phyloP scores from a whole-genome alignment of 2,888 invertebrate genomes.

The Macropis europaea region DNA sequence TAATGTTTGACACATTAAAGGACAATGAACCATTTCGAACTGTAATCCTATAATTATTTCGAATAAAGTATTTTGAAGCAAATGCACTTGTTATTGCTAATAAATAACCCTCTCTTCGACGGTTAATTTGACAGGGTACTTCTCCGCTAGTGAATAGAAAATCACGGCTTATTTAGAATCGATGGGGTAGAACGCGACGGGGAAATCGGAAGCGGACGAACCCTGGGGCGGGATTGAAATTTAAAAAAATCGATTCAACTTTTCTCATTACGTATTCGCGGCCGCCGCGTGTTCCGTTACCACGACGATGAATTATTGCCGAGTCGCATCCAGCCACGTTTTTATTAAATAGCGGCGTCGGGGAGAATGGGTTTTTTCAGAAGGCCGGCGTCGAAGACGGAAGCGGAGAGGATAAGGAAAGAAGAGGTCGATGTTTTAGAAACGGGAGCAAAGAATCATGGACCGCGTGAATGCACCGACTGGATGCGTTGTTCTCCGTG shows the following conservation, averaged over 20 bases:
- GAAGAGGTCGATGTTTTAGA: slow-evolving; percentile 9
- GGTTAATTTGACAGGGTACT: neutral
- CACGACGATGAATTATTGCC: slow-evolving; percentile 30
- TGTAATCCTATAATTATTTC: too few relatives aligned
- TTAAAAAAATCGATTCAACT: slow-evolving; percentile 59
- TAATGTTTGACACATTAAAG: too few relatives aligned
- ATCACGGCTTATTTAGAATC: slow-evolving; percentile 1
- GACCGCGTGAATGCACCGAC: slow-evolving; percentile 9
- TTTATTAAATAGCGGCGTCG: slow-evolving; percentile 23
- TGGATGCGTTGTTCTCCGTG: neutral
- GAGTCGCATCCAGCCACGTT: slow-evolving; percentile 6
- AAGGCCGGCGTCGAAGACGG: neutral
- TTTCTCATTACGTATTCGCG: slow-evolving; percentile 67
- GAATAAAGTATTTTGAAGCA: too few relatives aligned
- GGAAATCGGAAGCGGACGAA: neutral
- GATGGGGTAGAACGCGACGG: neutral
- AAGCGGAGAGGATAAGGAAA: neutral
- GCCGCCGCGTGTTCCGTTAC: slow-evolving; percentile 6
- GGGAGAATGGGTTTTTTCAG: slow-evolving; percentile 10
- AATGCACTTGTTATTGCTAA: too few relatives aligned
- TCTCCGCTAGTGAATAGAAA: neutral
- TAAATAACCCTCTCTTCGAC: neutral
- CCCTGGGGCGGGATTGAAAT: neutral
- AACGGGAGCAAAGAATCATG: slow-evolving; percentile 13
- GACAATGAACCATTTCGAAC: too few relatives aligned